Percentiles rank a stretch among this genome's conserved stretches.
Conservation (phyloP, 2,888 invertebrate genomes). For the Tridacna gigas region DNA sequence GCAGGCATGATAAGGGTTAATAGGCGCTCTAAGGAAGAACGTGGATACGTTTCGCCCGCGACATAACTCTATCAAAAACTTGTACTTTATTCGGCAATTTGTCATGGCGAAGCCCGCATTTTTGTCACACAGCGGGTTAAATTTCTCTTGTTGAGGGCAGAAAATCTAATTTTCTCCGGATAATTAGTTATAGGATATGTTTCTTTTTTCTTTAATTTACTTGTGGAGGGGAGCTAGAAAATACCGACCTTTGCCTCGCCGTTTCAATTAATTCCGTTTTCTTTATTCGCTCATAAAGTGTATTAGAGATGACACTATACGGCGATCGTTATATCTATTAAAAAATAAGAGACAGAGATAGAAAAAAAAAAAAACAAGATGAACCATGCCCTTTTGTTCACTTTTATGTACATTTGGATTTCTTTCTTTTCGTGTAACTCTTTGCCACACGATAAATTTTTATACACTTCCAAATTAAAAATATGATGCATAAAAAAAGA, state of each 20-base stretch:
- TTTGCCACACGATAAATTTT: too few species aligned
- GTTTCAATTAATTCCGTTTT: constrained; percentile 64
- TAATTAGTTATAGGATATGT: constrained; percentile 67
- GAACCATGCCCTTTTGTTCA: too few species aligned
- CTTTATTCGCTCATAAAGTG: constrained; percentile 63
- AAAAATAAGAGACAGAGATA: too few species aligned
- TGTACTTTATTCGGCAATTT: constrained; percentile 66
- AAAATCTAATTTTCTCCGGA: constrained; percentile 64
- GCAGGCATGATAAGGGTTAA: too few species aligned
- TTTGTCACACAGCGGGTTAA: constrained; percentile 61
- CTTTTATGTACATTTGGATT: too few species aligned
- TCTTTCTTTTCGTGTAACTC: too few species aligned
- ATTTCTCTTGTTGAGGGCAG: constrained; percentile 57
- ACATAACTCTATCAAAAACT: constrained; percentile 51
- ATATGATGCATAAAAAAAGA: too few species aligned
- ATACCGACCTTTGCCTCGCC: constrained; percentile 29
- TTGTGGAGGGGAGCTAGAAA: background rate
- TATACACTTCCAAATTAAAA: too few species aligned
- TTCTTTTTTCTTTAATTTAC: constrained; percentile 58
- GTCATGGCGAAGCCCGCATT: constrained; percentile 64
- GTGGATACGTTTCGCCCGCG: constrained; percentile 34
- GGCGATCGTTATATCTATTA: constrained; percentile 16
- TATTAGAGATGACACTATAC: constrained; percentile 43
- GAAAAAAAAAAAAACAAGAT: too few species aligned
- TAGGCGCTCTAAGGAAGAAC: background rate